Percentiles rank a stretch among this genome's conserved stretches.
Evolutionary conservation across 2,797 vertebrate genomes (phyloP).

Genomic region (Poecilia gillii): DNA sequence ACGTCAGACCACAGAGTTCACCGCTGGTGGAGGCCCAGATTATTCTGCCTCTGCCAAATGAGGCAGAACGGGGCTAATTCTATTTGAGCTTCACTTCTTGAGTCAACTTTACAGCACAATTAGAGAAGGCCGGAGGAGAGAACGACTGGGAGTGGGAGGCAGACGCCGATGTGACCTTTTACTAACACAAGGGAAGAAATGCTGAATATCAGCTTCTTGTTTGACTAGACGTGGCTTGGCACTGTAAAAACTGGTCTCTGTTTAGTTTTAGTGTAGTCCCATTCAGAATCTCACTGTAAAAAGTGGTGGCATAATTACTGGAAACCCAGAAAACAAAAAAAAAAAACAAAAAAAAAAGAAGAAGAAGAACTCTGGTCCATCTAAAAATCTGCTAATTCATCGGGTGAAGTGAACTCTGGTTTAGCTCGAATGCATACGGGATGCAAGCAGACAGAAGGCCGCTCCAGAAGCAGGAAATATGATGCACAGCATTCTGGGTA

Average conservation of each 20-base stretch:
- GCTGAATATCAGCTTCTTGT: not conserved
- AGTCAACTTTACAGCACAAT: constrained; percentile 68
- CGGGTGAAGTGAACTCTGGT: no score
- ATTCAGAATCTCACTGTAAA: not conserved
- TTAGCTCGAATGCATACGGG: no score
- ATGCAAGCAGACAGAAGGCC: no score
- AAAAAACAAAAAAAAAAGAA: no score
- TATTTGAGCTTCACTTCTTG: constrained; percentile 69
- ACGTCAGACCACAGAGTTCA: constrained; percentile 18
- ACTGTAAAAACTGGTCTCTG: not conserved
- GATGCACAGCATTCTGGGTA: no score
- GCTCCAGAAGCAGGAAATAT: no score
- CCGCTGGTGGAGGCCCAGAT: constrained; percentile 30
- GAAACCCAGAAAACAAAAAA: not conserved
- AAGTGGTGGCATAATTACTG: not conserved
- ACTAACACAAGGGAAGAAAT: constrained; percentile 4
- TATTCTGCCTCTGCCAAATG: constrained; percentile 66
- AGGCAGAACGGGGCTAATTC: constrained; percentile 70
- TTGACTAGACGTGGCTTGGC: constrained; percentile 12
- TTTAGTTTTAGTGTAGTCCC: not conserved
- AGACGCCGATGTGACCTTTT: constrained; percentile 12
- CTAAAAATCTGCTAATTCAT: no score
- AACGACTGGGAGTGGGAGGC: constrained; percentile 10
- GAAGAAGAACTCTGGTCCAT: no score
- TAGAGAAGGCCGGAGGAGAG: constrained; percentile 24